A percentile compares a stretch with the other conserved stretches of the same genome.
Evolutionary conservation across 2,797 vertebrate genomes (phyloP).

Genomic region (Chiroxiphia lanceolata): DNA sequence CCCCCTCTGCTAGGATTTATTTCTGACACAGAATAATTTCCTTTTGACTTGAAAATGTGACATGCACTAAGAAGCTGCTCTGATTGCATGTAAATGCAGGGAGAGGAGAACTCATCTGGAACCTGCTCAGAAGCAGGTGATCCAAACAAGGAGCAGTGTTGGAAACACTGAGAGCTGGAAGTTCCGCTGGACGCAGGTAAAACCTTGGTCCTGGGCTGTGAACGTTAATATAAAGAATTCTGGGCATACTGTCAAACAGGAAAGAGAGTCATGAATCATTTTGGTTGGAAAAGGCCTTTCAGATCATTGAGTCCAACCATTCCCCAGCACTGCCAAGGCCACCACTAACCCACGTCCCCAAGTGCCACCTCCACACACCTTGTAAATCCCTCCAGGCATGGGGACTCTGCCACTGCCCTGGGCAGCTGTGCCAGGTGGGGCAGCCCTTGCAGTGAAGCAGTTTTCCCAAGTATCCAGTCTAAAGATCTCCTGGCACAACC

Average conservation of each 20-base stretch:
- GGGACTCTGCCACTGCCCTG: too few relatives aligned
- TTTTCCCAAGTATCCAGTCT: not conserved
- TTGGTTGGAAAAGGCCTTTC: not conserved
- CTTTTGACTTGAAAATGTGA: not conserved
- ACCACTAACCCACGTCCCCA: not conserved
- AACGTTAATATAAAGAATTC: not conserved
- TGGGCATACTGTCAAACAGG: slow-evolving; percentile 17
- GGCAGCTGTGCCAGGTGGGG: not conserved
- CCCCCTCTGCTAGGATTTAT: not conserved
- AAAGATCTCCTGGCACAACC: not conserved
- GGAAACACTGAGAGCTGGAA: not conserved
- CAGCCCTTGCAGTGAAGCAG: not conserved
- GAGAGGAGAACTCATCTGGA: not conserved
- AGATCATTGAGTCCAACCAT: fast-evolving
- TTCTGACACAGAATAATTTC: not conserved
- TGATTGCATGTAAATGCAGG: not conserved
- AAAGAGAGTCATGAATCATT: not conserved
- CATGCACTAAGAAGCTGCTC: not conserved
- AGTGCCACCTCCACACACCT: not conserved
- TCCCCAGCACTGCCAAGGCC: not conserved
- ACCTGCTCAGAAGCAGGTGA: fast-evolving
- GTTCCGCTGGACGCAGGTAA: not conserved
- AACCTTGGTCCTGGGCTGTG: not conserved
- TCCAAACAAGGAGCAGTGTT: not conserved
- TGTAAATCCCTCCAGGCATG: not conserved